These are phyloP conservation scores for Colletes latitarsis DNA, from an alignment of 1,140 invertebrate genomes.

Conservation along the genomic window DNA sequence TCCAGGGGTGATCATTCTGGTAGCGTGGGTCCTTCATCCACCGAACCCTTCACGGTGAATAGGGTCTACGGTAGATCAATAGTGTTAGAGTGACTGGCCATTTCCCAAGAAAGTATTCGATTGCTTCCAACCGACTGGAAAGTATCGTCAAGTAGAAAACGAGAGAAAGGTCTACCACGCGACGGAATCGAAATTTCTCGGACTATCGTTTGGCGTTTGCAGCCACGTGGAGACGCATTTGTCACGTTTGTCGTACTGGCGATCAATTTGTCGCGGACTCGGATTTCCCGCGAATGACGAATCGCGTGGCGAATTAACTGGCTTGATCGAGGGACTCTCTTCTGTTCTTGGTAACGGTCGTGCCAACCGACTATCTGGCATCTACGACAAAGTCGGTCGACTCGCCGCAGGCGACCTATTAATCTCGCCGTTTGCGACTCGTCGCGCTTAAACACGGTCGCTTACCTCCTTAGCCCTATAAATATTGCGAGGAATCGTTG, in stretches of 20 bases:
- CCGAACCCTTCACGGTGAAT: too few species aligned
- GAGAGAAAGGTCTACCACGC: background rate
- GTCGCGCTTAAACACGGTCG: conserved; percentile 21
- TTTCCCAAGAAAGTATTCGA: too few species aligned
- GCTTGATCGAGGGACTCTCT: background rate
- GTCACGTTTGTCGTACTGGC: background rate
- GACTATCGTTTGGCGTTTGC: background rate
- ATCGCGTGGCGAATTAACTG: background rate
- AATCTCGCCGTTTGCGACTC: conserved; percentile 3
- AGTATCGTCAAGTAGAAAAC: background rate
- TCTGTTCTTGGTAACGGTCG: conserved; percentile 46
- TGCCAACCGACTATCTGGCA: conserved; percentile 34
- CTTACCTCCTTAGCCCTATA: conserved; percentile 21
- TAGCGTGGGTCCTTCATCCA: too few species aligned
- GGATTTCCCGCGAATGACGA: background rate
- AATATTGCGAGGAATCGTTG: conserved; percentile 19
- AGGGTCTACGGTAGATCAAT: too few species aligned
- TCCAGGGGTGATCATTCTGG: too few species aligned
- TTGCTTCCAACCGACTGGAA: background rate
- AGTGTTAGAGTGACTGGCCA: too few species aligned
- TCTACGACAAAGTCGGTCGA: conserved; percentile 46
- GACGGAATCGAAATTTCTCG: background rate
- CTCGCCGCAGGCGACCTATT: conserved; percentile 8
- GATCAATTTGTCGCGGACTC: background rate
- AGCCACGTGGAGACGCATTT: background rate